phyloP scores from a whole-genome alignment of 2,113 vertebrate species.

The Sylvietta virens region DNA sequence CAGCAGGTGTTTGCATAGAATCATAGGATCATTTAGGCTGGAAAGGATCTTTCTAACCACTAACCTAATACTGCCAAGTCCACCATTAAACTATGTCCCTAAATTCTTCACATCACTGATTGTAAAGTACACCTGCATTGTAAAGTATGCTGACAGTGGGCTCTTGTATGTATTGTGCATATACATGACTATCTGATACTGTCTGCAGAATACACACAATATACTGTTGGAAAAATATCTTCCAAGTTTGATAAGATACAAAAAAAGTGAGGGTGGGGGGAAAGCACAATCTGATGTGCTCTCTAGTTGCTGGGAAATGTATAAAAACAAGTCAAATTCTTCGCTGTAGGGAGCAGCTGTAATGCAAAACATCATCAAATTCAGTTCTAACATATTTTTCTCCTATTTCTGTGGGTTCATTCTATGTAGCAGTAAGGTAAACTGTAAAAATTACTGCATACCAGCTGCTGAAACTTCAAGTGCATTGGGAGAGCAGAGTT shows the following conservation, averaged over 20 bases:
- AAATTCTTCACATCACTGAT: background rate
- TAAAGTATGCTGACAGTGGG: background rate
- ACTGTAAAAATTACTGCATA: background rate
- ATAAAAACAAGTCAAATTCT: background rate
- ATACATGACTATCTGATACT: background rate
- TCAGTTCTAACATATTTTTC: background rate
- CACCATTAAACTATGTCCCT: background rate
- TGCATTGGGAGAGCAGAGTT: background rate
- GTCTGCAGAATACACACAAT: background rate
- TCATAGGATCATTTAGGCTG: background rate
- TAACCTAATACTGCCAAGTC: background rate
- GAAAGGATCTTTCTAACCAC: background rate
- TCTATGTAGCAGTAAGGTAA: background rate
- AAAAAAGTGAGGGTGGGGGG: accelerated
- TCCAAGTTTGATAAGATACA: background rate
- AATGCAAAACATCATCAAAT: background rate
- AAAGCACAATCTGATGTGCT: background rate
- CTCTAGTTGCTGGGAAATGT: background rate
- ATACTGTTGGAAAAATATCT: background rate
- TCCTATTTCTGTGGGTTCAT: background rate
- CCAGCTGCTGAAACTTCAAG: background rate
- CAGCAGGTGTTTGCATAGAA: background rate
- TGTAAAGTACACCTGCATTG: accelerated
- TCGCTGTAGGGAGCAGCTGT: background rate
- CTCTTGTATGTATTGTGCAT: background rate